Conservation (phyloP, 2,113 vertebrate genomes). For the Nothocercus julius region DNA sequence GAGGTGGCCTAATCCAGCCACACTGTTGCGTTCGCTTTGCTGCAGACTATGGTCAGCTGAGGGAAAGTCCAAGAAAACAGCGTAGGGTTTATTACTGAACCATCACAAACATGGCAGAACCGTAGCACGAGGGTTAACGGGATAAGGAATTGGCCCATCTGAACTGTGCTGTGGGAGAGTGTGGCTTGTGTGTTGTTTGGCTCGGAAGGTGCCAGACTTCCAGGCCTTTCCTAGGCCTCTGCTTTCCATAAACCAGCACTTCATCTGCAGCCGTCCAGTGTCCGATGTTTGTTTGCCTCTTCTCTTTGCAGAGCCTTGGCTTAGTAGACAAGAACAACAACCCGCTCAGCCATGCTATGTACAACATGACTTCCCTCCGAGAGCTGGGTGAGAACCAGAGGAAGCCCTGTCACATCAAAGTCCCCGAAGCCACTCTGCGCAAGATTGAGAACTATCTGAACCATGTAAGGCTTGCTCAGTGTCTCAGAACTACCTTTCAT, state of each 20-base stretch:
- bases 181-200: not conserved
- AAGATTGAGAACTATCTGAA: constrained; percentile 85
- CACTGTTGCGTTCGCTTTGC: not conserved
- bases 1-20: not conserved
- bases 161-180: accelerated
- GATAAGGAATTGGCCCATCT: accelerated
- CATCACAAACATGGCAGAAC: not conserved
- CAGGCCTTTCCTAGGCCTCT: not conserved
- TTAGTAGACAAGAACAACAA: constrained; percentile 90
- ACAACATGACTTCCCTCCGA: constrained; percentile 84
- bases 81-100: not conserved
- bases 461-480: constrained; percentile 75
- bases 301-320: constrained; percentile 83
- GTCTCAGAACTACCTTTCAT: not conserved
- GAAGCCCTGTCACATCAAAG: constrained; percentile 83
- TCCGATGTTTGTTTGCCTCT: not conserved
- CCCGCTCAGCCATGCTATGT: constrained; percentile 91
- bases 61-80: not conserved
- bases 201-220: too few relatives aligned
- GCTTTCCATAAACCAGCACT: accelerated
- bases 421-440: constrained; percentile 83
- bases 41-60: not conserved
- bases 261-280: accelerated
- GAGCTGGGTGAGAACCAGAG: constrained; percentile 85
- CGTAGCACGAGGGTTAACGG: not conserved